Conservation (phyloP, 2,888 invertebrate genomes). For the Oscheius sp. region DNA sequence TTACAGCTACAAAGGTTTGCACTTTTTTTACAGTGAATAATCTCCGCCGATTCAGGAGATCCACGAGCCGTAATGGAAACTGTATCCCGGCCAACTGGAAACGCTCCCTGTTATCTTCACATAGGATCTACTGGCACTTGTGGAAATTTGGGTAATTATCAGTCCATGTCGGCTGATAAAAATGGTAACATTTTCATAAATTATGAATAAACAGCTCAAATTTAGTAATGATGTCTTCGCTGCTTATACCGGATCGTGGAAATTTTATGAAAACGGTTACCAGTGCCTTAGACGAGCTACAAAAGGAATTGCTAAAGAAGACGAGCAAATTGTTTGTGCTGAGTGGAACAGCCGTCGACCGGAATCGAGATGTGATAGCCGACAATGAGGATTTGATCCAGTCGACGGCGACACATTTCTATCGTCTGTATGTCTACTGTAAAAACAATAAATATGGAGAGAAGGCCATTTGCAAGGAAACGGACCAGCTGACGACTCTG, state of each 20-base stretch:
- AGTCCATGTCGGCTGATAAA: not conserved
- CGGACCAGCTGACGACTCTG: not conserved
- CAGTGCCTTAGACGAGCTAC: not conserved
- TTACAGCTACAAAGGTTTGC: not conserved
- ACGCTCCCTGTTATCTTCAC: not conserved
- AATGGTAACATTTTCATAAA: not conserved
- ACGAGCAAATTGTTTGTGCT: not conserved
- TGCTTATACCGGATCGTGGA: too few species aligned
- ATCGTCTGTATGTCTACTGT: slow-evolving; percentile 7
- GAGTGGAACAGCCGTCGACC: not conserved
- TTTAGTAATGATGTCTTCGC: not conserved
- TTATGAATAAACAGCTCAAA: not conserved
- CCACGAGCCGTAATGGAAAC: not conserved
- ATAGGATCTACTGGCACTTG: not conserved
- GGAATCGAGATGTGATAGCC: not conserved
- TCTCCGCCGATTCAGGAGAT: not conserved
- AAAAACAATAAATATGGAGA: not conserved
- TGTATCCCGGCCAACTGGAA: not conserved
- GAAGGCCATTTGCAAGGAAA: not conserved
- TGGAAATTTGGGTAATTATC: not conserved
- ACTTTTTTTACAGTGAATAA: too few species aligned
- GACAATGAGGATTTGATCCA: slow-evolving; percentile 11
- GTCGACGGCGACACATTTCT: slow-evolving; percentile 12
- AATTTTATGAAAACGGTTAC: not conserved
- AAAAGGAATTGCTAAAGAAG: not conserved